A percentile compares a stretch with the other conserved stretches of the same genome.
phyloP scores from a whole-genome alignment of 2,113 vertebrate species.

The Corydoras sp. region DNA sequence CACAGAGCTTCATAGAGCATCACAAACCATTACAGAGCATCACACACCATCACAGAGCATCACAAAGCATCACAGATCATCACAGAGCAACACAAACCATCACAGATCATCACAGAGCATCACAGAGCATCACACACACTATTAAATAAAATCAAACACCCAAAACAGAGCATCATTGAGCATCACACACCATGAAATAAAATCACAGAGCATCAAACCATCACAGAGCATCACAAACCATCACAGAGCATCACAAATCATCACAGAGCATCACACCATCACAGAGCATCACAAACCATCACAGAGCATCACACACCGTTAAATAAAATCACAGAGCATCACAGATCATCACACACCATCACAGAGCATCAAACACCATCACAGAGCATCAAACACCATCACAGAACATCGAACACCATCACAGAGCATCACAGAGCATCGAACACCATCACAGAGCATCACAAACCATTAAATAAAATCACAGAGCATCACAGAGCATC shows the following conservation, averaged over 20 bases:
- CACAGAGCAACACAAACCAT: not conserved
- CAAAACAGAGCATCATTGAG: not conserved
- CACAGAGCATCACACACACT: no score
- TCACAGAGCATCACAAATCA: not conserved
- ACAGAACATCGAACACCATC: not conserved
- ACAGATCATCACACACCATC: not conserved
- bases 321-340: not conserved
- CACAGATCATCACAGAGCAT: not conserved
- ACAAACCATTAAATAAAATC: no score
- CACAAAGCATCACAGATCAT: no score
- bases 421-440: no score
- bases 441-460: no score
- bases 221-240: not conserved
- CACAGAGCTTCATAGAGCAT: no score
- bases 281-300: not conserved
- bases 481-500: no score
- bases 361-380: not conserved
- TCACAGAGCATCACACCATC: not conserved
- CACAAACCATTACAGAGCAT: no score
- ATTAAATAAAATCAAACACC: no score
- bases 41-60: no score
- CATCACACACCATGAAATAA: not conserved
- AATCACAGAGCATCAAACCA: not conserved
- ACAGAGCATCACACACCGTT: not conserved
- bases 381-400: not conserved